Conservation (phyloP, 92 coral and sea anemone genomes). For the Blastomussa wellsi region DNA sequence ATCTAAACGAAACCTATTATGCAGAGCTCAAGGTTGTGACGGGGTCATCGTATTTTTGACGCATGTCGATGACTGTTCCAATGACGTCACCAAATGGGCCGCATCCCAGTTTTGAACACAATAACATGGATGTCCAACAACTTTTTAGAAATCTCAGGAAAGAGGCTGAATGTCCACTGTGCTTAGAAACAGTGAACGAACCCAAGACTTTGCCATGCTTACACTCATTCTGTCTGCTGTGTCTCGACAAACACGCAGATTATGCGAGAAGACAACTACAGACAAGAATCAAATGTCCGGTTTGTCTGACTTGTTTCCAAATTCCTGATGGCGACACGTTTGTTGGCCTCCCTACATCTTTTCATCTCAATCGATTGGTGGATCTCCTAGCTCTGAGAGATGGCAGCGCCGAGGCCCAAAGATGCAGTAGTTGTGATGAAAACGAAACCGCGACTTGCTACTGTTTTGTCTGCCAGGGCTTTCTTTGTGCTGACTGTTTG, state of each 20-base stretch:
- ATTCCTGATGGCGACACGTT: slow-evolving; percentile 27
- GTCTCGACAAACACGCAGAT: slow-evolving; percentile 23
- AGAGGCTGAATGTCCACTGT: slow-evolving; percentile 31
- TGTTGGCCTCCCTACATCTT: slow-evolving; percentile 11
- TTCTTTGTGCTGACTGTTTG: slow-evolving; percentile 27
- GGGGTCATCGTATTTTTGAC: too few relatives aligned
- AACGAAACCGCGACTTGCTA: slow-evolving; percentile 16
- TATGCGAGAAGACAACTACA: slow-evolving; percentile 13
- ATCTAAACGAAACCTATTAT: too few relatives aligned
- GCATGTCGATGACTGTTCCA: too few relatives aligned
- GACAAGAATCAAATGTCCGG: slow-evolving; percentile 22
- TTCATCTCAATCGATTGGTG: slow-evolving; percentile 33
- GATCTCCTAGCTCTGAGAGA: slow-evolving; percentile 29
- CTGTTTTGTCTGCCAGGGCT: slow-evolving; percentile 23
- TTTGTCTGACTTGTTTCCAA: slow-evolving; percentile 8
- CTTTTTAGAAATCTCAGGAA: slow-evolving; percentile 16
- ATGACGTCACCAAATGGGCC: neutral
- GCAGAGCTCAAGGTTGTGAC: too few relatives aligned
- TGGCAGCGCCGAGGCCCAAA: slow-evolving; percentile 28
- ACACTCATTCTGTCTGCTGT: slow-evolving; percentile 19
- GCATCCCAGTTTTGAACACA: neutral
- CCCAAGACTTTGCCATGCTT: slow-evolving; percentile 30
- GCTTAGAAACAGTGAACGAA: slow-evolving; percentile 18
- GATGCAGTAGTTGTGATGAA: slow-evolving; percentile 30
- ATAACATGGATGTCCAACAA: slow-evolving; percentile 20